Percentiles rank a stretch among this genome's conserved stretches.
These are phyloP conservation scores for Pseudococcus viburni DNA, from an alignment of 2,888 invertebrate species.

Conservation along the genomic window DNA sequence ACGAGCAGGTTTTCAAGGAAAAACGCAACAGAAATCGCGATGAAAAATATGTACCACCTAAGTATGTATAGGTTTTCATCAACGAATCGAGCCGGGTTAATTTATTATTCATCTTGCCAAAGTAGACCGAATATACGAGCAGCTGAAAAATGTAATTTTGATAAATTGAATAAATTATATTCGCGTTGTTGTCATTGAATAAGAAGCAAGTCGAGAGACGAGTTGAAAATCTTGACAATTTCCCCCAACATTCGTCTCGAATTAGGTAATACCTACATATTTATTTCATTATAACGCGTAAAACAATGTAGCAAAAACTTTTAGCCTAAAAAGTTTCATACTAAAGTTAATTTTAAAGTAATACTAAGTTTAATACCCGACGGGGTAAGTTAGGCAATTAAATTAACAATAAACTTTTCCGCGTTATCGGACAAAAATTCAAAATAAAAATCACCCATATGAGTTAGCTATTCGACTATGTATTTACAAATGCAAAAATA, in stretches of 20 bases:
- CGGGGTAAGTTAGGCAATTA: background rate
- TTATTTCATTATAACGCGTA: slow-evolving; percentile 16
- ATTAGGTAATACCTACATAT: slow-evolving; percentile 10
- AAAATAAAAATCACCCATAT: slow-evolving; percentile 7
- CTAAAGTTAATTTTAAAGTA: slow-evolving; percentile 13
- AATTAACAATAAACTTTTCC: slow-evolving; percentile 18
- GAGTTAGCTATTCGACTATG: background rate
- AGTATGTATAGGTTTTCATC: too few relatives aligned
- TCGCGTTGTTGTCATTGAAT: too few relatives aligned
- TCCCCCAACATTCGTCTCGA: background rate
- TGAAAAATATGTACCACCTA: too few relatives aligned
- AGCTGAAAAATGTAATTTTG: too few relatives aligned
- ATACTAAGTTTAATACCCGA: background rate
- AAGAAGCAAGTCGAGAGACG: too few relatives aligned
- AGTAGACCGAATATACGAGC: too few relatives aligned
- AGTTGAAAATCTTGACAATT: background rate
- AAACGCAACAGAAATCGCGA: too few relatives aligned
- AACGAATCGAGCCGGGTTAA: too few relatives aligned
- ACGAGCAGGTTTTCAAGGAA: background rate
- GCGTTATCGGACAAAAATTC: background rate
- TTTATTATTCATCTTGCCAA: too few relatives aligned
- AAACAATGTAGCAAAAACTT: background rate
- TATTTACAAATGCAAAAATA: background rate
- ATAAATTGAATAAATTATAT: too few relatives aligned
- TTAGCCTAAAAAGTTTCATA: background rate